phyloP scores from a whole-genome alignment of 2,113 vertebrate genomes.

The Psephotus haematonotus region DNA sequence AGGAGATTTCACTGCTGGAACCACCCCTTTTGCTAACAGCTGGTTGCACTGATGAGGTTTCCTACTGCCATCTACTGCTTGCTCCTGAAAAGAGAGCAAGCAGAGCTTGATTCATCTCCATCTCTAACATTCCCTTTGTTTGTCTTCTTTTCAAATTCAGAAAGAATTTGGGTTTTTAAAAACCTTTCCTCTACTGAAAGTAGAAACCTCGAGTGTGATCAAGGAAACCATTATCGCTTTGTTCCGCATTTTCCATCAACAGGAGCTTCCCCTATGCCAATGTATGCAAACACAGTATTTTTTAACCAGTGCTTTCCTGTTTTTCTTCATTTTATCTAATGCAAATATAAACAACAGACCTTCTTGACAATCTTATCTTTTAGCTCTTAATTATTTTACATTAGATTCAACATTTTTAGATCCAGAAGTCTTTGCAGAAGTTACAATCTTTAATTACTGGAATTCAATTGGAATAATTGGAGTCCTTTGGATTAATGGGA shows the following conservation, averaged over 20 bases:
- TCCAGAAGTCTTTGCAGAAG: neutral
- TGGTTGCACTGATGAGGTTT: neutral
- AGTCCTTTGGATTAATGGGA: neutral
- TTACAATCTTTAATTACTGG: neutral
- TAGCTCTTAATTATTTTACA: neutral
- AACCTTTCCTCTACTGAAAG: neutral
- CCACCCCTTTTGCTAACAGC: neutral
- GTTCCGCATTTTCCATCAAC: neutral
- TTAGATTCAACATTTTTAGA: neutral
- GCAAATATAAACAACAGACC: neutral
- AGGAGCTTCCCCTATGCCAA: neutral
- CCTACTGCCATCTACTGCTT: conserved; percentile 67
- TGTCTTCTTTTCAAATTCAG: neutral
- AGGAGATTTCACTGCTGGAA: neutral
- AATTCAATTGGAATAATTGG: neutral
- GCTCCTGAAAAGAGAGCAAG: neutral
- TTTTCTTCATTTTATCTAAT: neutral
- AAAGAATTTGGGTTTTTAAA: neutral
- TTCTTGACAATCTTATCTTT: neutral
- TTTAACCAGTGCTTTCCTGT: neutral
- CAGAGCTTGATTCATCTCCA: neutral
- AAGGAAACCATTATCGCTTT: neutral
- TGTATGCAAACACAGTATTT: neutral
- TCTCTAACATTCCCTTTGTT: neutral
- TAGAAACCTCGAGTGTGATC: neutral